Percentiles rank a stretch among this genome's conserved stretches.
phyloP scores from a whole-genome alignment of 2,888 invertebrate genomes.

The Tetragonisca angustula region DNA sequence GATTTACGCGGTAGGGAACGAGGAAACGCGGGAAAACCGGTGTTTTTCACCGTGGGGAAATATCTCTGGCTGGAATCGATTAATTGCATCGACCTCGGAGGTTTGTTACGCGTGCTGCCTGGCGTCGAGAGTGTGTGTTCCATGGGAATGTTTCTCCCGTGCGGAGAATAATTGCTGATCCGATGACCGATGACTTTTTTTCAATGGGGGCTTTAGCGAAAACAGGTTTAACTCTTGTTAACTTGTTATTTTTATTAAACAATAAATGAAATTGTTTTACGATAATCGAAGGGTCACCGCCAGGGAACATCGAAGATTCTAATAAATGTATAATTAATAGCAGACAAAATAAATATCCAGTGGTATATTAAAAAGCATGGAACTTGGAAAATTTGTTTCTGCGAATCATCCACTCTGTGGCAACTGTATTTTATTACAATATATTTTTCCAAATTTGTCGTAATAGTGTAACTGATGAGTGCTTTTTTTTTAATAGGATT shows the following conservation, averaged over 20 bases:
- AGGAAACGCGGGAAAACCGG: slow-evolving; percentile 39
- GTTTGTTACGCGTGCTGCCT: not conserved
- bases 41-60: slow-evolving; percentile 31
- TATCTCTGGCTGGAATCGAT: slow-evolving; percentile 30
- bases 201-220: not conserved
- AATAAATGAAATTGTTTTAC: not conserved
- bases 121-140: not conserved
- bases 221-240: not conserved
- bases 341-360: too few species aligned
- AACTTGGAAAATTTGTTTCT: too few species aligned
- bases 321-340: too few species aligned
- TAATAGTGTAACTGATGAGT: too few species aligned
- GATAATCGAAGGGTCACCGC: not conserved
- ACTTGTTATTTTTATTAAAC: too few species aligned
- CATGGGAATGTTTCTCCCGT: not conserved
- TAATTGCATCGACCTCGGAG: slow-evolving; percentile 19
- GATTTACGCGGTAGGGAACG: slow-evolving; percentile 37
- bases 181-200: not conserved
- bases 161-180: not conserved
- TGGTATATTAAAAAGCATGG: too few species aligned
- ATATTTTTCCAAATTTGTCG: too few species aligned
- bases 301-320: too few species aligned
- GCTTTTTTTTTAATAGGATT: too few species aligned
- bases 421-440: too few species aligned
- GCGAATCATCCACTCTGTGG: too few species aligned